phyloP scores from a whole-genome alignment of 1,140 invertebrate genomes.

The Bathynomus jamesi region DNA sequence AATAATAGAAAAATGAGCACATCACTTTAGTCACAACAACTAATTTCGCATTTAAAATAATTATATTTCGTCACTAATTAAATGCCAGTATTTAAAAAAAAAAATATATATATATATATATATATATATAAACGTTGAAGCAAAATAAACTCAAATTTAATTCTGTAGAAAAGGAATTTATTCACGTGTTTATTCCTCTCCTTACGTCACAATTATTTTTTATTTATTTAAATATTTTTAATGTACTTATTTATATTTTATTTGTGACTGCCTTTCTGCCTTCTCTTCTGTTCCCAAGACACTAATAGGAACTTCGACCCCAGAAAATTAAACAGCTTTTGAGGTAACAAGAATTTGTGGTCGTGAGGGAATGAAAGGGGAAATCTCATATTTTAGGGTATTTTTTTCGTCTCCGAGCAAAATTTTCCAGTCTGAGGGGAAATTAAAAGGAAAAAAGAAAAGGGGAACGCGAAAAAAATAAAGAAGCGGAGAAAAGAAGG shows the following conservation, averaged over 20 bases:
- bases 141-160: not conserved
- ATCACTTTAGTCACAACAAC: no score
- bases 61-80: no score
- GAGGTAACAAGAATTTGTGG: not conserved
- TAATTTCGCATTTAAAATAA: no score
- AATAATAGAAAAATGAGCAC: no score
- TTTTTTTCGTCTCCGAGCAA: not conserved
- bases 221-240: no score
- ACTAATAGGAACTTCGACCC: not conserved
- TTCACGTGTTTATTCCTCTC: no score
- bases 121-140: not conserved
- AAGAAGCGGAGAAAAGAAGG: not conserved
- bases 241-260: no score
- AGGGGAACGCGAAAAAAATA: not conserved
- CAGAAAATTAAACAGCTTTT: slow-evolving; percentile 1
- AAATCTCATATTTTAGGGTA: not conserved
- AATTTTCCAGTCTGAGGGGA: not conserved
- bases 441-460: not conserved
- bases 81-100: no score
- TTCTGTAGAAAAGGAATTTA: no score
- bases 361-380: no score
- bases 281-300: not conserved
- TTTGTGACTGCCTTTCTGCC: not conserved
- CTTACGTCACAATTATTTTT: no score
- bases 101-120: slow-evolving; percentile 3